Percentiles rank a stretch among this genome's conserved stretches.
Evolutionary conservation across 1,140 invertebrate species (phyloP).

Genomic region (Diachasma alloeum): DNA sequence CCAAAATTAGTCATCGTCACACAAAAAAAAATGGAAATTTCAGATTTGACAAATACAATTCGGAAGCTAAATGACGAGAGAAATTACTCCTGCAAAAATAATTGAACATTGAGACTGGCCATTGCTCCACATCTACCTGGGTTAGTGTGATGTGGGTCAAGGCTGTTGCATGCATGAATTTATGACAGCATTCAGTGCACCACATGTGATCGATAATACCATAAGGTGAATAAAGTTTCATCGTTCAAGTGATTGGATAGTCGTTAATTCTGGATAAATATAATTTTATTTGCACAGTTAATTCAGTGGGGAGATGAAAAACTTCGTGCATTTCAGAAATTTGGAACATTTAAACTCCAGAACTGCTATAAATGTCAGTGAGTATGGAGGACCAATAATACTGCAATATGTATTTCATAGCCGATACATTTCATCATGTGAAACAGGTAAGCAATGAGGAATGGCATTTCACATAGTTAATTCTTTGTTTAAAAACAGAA

Average conservation of each 20-base stretch:
- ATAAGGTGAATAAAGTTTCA: background rate
- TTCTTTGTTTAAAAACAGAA: too few species aligned
- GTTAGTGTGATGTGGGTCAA: constrained; percentile 1
- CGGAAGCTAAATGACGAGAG: background rate
- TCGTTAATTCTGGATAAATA: background rate
- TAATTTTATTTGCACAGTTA: background rate
- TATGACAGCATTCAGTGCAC: background rate
- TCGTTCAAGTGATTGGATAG: background rate
- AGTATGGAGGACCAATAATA: too few species aligned
- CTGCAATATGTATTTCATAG: too few species aligned
- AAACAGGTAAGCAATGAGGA: too few species aligned
- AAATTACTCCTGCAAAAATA: background rate
- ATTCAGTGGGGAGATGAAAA: background rate
- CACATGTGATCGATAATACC: background rate
- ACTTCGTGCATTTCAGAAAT: background rate
- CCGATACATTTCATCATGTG: too few species aligned
- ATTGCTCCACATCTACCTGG: background rate
- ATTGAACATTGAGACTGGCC: background rate
- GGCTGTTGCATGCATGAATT: constrained; percentile 13
- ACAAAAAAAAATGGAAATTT: too few species aligned
- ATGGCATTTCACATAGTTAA: too few species aligned
- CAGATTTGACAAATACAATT: too few species aligned
- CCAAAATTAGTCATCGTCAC: too few species aligned
- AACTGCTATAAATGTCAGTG: too few species aligned
- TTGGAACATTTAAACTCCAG: too few species aligned